These are phyloP conservation scores for Ceratosolen solmsi DNA, from an alignment of 1,140 invertebrate species.

Conservation along the genomic window DNA sequence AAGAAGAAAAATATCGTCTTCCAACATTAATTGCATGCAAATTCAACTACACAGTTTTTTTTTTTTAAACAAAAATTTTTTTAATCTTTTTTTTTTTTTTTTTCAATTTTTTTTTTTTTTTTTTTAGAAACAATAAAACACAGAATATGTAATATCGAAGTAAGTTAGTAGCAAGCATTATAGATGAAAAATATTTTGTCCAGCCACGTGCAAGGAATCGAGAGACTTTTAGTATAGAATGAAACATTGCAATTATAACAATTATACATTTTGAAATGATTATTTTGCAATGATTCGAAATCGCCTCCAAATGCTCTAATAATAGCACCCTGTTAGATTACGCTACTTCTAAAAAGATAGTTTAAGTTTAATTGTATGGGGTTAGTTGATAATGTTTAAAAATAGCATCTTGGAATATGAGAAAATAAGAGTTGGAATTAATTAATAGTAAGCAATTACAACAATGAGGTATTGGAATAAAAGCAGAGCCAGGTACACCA, in stretches of 20 bases:
- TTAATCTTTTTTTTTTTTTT: too few species aligned
- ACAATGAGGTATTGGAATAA: background rate
- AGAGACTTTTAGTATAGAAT: conserved; percentile 18
- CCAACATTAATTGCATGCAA: conserved; percentile 21
- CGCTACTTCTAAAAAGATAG: too few species aligned
- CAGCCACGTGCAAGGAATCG: conserved; percentile 20
- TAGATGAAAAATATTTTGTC: conserved; percentile 12
- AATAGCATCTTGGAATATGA: conserved; percentile 8
- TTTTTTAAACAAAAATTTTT: too few species aligned
- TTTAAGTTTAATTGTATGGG: background rate
- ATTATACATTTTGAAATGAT: background rate
- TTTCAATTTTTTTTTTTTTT: conserved; percentile 12
- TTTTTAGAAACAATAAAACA: conserved; percentile 27
- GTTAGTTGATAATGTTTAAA: too few species aligned
- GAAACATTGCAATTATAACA: conserved; percentile 11
- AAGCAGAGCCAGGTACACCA: background rate
- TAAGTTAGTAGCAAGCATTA: conserved; percentile 27
- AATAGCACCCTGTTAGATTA: background rate
- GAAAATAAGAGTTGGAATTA: conserved; percentile 16
- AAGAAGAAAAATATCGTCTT: conserved; percentile 33
- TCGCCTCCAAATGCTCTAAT: background rate
- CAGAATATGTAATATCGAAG: background rate
- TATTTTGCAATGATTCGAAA: conserved; percentile 14
- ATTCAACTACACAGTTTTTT: conserved; percentile 38
- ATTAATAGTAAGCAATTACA: conserved; percentile 8